Conservation (phyloP, 2,888 invertebrate genomes). For the Tuberolachnus salignus region DNA sequence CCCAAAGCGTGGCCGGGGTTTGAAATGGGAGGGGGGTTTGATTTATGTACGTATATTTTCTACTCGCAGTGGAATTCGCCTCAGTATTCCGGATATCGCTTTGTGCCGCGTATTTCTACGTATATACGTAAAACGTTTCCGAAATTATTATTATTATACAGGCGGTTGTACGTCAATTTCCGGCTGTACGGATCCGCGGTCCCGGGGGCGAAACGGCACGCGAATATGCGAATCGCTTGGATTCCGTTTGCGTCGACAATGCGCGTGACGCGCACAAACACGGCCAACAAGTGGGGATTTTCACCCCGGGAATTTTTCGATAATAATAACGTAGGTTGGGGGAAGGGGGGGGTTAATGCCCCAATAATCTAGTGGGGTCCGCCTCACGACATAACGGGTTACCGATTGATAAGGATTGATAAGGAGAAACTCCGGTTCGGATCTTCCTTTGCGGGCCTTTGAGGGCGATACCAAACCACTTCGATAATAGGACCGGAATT, state of each 20-base stretch:
- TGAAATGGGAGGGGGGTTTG: not conserved
- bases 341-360: too few species aligned
- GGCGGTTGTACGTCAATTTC: not conserved
- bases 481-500: too few species aligned
- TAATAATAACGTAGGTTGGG: not conserved
- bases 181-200: not conserved
- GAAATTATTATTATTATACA: not conserved
- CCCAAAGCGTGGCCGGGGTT: too few species aligned
- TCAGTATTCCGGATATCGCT: not conserved
- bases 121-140: not conserved
- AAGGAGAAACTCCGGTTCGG: too few species aligned
- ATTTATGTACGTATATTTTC: slow-evolving; percentile 1
- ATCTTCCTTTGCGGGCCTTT: too few species aligned
- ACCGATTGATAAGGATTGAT: too few species aligned
- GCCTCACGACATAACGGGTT: too few species aligned
- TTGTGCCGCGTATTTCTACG: not conserved
- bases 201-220: not conserved
- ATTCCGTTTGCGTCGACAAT: slow-evolving; percentile 22
- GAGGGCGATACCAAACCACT: too few species aligned
- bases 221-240: slow-evolving; percentile 35
- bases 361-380: too few species aligned
- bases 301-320: slow-evolving; percentile 18
- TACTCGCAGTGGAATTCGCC: not conserved
- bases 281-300: not conserved
- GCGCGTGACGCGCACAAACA: not conserved